A percentile compares a stretch with the other conserved stretches of the same genome.
These are phyloP conservation scores for Microtus oregoni DNA, from an alignment of 2,113 vertebrate species.

Conservation along the genomic window DNA sequence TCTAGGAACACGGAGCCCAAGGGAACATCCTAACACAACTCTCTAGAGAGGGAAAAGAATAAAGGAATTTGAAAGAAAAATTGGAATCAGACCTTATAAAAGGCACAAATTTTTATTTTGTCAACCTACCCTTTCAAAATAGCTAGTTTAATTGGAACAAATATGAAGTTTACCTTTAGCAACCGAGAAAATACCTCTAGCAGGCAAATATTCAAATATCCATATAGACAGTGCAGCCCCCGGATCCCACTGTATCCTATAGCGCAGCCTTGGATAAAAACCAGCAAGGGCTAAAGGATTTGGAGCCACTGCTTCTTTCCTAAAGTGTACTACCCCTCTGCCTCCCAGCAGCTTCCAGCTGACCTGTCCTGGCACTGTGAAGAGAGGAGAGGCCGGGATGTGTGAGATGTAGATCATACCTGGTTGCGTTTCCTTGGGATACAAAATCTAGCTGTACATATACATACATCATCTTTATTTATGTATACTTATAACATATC, in stretches of 20 bases:
- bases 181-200: background rate
- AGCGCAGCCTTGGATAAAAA: background rate
- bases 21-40: background rate
- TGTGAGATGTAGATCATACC: background rate
- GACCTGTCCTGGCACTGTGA: background rate
- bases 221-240: background rate
- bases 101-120: background rate
- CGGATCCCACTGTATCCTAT: accelerated
- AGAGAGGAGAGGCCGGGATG: background rate
- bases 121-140: background rate
- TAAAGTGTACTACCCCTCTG: background rate
- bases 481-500: background rate
- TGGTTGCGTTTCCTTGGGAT: background rate
- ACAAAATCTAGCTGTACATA: background rate
- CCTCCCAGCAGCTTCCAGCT: background rate
- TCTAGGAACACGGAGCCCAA: background rate
- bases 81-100: background rate
- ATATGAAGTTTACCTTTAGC: background rate
- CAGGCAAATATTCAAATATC: background rate
- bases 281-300: background rate
- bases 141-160: background rate
- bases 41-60: background rate
- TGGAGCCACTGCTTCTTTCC: background rate
- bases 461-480: too few species aligned
- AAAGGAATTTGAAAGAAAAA: background rate